A percentile compares a stretch with the other conserved stretches of the same genome.
These are phyloP conservation scores for Hetaerina titia DNA, from an alignment of 2,888 invertebrate species.

Conservation along the genomic window DNA sequence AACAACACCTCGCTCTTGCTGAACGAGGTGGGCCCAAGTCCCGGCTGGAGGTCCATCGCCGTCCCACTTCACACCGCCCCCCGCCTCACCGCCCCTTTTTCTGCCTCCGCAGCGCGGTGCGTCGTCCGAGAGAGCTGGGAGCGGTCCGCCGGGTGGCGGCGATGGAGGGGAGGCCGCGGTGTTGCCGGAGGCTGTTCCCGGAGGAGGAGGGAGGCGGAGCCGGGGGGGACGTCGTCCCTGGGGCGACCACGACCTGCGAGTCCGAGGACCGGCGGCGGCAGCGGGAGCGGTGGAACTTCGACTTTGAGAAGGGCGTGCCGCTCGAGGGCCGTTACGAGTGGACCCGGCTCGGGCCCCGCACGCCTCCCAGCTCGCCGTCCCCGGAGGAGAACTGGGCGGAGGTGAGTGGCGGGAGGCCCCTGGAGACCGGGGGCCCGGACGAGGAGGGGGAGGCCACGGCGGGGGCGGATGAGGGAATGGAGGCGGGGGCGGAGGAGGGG, in stretches of 20 bases:
- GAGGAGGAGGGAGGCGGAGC: conserved; percentile 73
- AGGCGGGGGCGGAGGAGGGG: background rate
- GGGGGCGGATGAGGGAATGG: background rate
- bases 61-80: too few species aligned
- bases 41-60: too few species aligned
- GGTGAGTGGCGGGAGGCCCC: background rate
- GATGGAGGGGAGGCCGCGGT: background rate
- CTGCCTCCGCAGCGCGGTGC: background rate
- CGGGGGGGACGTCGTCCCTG: conserved; percentile 67
- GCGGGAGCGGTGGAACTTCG: conserved; percentile 79
- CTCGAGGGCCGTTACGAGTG: conserved; percentile 79
- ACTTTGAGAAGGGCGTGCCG: conserved; percentile 79
- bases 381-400: background rate
- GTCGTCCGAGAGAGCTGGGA: background rate
- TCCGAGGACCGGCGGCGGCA: conserved; percentile 73
- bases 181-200: conserved; percentile 76
- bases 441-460: background rate
- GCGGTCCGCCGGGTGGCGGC: background rate
- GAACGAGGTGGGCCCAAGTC: too few species aligned
- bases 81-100: background rate
- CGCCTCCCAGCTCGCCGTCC: background rate
- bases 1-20: too few species aligned
- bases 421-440: background rate
- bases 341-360: conserved; percentile 74
- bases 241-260: conserved; percentile 72